Conservation (phyloP, 1,140 invertebrate species). For the Anastrepha obliqua region DNA sequence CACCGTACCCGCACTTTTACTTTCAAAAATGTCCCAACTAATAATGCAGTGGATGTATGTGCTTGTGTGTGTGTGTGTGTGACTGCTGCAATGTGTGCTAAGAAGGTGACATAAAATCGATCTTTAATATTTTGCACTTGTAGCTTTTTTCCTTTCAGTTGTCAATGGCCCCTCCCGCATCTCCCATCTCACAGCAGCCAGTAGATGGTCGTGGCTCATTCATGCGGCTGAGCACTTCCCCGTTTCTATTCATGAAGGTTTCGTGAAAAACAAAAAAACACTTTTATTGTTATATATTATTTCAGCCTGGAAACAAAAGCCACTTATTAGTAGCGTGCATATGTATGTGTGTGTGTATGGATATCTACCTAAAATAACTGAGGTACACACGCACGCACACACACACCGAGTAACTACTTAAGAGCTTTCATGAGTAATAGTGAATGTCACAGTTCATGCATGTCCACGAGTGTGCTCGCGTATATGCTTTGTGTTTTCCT, state of each 20-base stretch:
- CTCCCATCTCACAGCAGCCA: background rate
- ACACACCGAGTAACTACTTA: no score
- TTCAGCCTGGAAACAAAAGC: background rate
- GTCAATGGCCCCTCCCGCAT: background rate
- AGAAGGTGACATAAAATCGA: constrained; percentile 23
- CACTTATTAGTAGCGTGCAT: no score
- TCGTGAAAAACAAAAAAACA: background rate
- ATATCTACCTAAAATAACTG: no score
- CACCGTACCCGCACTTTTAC: background rate
- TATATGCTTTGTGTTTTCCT: no score
- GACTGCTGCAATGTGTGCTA: background rate
- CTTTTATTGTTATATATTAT: background rate
- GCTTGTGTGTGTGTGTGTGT: background rate
- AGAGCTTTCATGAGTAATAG: no score
- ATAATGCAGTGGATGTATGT: background rate
- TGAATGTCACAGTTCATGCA: no score
- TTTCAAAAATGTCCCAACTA: background rate
- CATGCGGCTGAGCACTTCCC: background rate
- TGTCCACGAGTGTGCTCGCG: no score
- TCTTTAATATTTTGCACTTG: constrained; percentile 26
- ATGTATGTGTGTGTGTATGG: no score
- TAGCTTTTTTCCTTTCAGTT: background rate
- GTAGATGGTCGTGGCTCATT: background rate
- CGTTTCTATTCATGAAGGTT: background rate
- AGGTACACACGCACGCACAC: no score